Evolutionary conservation across 2,113 vertebrate species (phyloP).

Genomic region (Oenanthe melanoleuca): DNA sequence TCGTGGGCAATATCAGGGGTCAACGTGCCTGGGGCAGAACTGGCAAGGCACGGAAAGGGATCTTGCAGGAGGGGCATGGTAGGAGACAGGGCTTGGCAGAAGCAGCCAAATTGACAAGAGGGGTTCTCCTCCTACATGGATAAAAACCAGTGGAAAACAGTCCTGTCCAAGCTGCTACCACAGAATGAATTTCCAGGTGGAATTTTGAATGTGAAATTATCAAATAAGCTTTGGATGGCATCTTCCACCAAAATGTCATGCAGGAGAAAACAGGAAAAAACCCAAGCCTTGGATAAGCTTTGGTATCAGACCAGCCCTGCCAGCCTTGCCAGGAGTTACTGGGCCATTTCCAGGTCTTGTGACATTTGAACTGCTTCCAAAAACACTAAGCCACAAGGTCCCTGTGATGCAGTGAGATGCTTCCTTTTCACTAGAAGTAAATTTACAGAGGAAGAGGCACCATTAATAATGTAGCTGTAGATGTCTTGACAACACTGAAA

Average conservation of each 20-base stretch:
- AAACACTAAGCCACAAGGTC: background rate
- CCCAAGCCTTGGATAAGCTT: background rate
- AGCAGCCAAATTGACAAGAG: background rate
- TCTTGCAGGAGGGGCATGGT: background rate
- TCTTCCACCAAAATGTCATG: background rate
- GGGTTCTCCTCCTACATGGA: background rate
- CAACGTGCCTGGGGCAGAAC: background rate
- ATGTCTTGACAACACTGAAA: background rate
- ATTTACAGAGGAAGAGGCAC: background rate
- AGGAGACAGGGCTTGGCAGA: background rate
- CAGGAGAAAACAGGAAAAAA: background rate
- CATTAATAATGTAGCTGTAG: background rate
- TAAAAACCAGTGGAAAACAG: background rate
- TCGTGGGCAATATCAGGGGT: background rate
- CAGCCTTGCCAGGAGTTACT: background rate
- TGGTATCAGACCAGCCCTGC: background rate
- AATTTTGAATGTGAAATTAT: background rate
- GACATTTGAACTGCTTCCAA: background rate
- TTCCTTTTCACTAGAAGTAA: background rate
- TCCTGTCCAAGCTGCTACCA: background rate
- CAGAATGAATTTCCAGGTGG: background rate
- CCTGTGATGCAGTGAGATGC: background rate
- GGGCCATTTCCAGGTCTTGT: background rate
- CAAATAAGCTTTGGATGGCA: background rate
- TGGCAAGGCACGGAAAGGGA: background rate